A percentile compares a stretch with the other conserved stretches of the same genome.
Conservation (phyloP, 2,888 invertebrate genomes). For the Amitus sp. region DNA sequence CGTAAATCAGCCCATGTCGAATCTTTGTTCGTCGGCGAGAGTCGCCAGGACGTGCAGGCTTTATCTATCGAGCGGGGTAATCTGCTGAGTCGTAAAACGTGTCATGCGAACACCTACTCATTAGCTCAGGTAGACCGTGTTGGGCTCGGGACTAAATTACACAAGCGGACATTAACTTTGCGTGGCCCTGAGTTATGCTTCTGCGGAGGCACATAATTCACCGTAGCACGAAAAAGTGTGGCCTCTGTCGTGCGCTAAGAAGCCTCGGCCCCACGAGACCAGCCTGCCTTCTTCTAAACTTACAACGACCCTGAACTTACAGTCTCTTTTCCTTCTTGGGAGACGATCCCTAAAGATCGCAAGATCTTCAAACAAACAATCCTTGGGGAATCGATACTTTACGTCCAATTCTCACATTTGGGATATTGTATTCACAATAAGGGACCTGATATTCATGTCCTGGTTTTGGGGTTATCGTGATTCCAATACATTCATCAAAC, state of each 20-base stretch:
- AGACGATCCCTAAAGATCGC: too few species aligned
- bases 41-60: conserved; percentile 31
- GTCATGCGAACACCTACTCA: conserved; percentile 64
- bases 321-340: too few species aligned
- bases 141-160: conserved; percentile 49
- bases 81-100: conserved; percentile 63
- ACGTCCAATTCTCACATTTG: too few species aligned
- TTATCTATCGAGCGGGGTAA: conserved; percentile 55
- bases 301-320: too few species aligned
- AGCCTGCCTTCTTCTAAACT: too few species aligned
- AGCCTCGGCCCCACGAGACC: conserved; percentile 10
- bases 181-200: conserved; percentile 59
- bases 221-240: conserved; percentile 24
- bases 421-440: too few species aligned
- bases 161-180: conserved; percentile 60
- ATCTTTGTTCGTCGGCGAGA: conserved; percentile 26
- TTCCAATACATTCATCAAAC: too few species aligned
- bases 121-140: conserved; percentile 59
- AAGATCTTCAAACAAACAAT: too few species aligned
- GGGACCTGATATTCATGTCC: too few species aligned
- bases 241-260: conserved; percentile 10
- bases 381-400: too few species aligned
- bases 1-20: conserved; percentile 47
- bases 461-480: too few species aligned
- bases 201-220: conserved; percentile 57